Conservation (phyloP, 1,140 invertebrate genomes). For the Papilio helenus region DNA sequence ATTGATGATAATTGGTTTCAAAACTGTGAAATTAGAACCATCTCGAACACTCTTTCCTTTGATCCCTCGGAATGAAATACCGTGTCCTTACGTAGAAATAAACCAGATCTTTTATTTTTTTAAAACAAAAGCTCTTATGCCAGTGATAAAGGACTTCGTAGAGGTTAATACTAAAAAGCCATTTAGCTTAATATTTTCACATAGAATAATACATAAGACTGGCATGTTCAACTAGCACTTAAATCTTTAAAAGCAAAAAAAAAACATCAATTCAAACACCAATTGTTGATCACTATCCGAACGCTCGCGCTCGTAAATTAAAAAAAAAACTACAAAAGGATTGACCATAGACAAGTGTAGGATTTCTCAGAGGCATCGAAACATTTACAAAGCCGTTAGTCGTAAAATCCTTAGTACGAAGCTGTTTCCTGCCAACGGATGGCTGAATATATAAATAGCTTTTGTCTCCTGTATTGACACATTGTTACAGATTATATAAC, state of each 20-base stretch:
- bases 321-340: conserved; percentile 25
- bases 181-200: not conserved
- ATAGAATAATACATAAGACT: not conserved
- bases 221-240: not conserved
- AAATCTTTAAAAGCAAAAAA: not conserved
- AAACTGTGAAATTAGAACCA: not conserved
- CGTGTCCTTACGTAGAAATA: not conserved
- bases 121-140: not conserved
- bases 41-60: not conserved
- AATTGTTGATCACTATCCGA: not conserved
- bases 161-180: not conserved
- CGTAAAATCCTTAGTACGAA: not conserved
- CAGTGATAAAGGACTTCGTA: not conserved
- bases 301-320: not conserved
- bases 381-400: conserved; percentile 11
- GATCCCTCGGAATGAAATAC: not conserved
- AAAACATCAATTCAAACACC: not conserved
- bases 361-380: not conserved
- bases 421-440: conserved; percentile 3
- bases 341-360: conserved; percentile 11
- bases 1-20: too few species aligned
- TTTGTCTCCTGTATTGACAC: not conserved
- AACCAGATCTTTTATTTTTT: not conserved
- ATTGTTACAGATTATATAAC: conserved; percentile 16
- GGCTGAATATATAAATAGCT: conserved; percentile 10